Evolutionary conservation across 2,113 vertebrate species (phyloP).

Genomic region (Eupsittula cactorum): DNA sequence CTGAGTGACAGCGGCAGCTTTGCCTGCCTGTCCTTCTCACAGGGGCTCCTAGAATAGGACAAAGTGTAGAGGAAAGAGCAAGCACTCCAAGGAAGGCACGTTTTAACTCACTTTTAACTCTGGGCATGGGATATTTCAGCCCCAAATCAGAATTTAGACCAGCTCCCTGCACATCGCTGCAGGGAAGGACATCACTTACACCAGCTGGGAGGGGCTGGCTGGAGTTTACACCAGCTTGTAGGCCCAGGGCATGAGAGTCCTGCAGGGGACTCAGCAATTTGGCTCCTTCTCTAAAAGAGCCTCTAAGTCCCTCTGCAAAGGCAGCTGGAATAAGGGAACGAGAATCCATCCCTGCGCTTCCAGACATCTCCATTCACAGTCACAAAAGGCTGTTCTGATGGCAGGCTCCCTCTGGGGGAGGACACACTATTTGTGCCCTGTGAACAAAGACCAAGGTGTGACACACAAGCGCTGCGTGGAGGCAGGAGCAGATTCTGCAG

Average conservation of each 20-base stretch:
- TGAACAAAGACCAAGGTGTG: not conserved
- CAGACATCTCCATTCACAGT: not conserved
- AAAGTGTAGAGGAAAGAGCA: not conserved
- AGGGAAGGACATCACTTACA: not conserved
- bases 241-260: not conserved
- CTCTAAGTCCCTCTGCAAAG: not conserved
- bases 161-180: not conserved
- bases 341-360: not conserved
- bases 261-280: not conserved
- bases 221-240: not conserved
- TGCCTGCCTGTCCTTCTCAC: not conserved
- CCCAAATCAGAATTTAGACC: not conserved
- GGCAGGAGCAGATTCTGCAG: not conserved
- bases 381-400: not conserved
- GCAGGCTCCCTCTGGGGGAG: not conserved
- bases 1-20: not conserved
- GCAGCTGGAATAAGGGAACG: not conserved
- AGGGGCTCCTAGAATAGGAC: not conserved
- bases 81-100: not conserved
- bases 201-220: not conserved
- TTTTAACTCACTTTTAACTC: not conserved
- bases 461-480: rapidly evolving
- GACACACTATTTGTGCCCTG: not conserved
- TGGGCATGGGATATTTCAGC: not conserved
- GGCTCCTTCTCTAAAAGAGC: not conserved